These are phyloP conservation scores for Desoria tigrina DNA, from an alignment of 2,888 invertebrate species.

Conservation along the genomic window DNA sequence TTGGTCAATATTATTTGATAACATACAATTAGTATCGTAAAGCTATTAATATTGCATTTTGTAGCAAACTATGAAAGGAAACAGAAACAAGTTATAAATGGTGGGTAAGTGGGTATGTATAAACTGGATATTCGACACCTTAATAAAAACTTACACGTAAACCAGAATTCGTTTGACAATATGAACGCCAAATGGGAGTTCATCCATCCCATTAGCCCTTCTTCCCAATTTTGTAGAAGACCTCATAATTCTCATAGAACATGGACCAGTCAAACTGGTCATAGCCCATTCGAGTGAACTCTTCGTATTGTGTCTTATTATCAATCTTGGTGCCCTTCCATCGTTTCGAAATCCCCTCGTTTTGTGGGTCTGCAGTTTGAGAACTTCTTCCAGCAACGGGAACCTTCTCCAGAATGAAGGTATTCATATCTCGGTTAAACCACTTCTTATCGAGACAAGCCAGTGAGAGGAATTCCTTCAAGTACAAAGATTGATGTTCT, in stretches of 20 bases:
- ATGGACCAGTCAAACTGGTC: conserved; percentile 7
- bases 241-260: conserved; percentile 4
- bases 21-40: too few relatives aligned
- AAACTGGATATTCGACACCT: too few relatives aligned
- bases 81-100: too few relatives aligned
- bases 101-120: too few relatives aligned
- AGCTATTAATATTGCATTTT: too few relatives aligned
- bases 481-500: not conserved
- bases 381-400: not conserved
- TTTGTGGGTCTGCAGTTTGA: not conserved
- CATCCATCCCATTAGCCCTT: not conserved
- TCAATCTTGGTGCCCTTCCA: not conserved
- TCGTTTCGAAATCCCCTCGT: not conserved
- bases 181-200: too few relatives aligned
- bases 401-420: conserved; percentile 2
- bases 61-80: too few relatives aligned
- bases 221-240: conserved; percentile 4
- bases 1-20: too few relatives aligned
- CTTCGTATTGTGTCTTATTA: not conserved
- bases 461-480: not conserved
- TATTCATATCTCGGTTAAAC: not conserved
- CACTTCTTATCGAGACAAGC: not conserved
- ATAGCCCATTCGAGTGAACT: conserved; percentile 1
- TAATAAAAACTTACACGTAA: too few relatives aligned
- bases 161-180: too few relatives aligned